Conservation (phyloP, 2,797 vertebrate genomes). For the Iguana delicatissima region DNA sequence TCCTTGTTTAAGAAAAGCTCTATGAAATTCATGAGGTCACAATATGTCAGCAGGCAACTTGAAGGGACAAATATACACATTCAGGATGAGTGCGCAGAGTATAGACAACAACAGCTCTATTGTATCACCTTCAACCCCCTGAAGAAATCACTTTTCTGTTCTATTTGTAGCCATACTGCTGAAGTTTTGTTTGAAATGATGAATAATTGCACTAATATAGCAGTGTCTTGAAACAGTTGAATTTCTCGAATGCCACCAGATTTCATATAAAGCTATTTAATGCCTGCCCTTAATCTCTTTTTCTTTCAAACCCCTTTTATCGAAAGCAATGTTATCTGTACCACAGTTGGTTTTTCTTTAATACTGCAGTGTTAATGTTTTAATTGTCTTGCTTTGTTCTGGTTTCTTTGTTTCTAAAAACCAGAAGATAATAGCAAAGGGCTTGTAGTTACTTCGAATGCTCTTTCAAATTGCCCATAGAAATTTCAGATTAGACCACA, state of each 20-base stretch:
- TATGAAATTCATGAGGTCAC: no score
- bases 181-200: neutral
- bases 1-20: no score
- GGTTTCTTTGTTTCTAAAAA: slow-evolving; percentile 17
- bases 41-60: no score
- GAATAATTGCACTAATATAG: slow-evolving; percentile 7
- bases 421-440: slow-evolving; percentile 16
- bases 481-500: slow-evolving; percentile 25
- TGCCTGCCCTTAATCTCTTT: neutral
- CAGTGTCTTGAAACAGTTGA: neutral
- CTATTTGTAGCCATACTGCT: neutral
- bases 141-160: neutral
- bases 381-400: slow-evolving; percentile 8
- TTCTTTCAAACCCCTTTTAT: neutral
- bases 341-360: neutral
- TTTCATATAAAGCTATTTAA: slow-evolving; percentile 4
- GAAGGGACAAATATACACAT: neutral
- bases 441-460: neutral
- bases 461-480: slow-evolving; percentile 27
- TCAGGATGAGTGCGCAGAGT: neutral
- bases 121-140: neutral
- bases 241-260: neutral
- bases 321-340: neutral
- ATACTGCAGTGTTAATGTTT: slow-evolving; percentile 1
- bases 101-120: neutral